Evolutionary conservation across 2,888 invertebrate genomes (phyloP).

Genomic region (Drosophila mettleri): DNA sequence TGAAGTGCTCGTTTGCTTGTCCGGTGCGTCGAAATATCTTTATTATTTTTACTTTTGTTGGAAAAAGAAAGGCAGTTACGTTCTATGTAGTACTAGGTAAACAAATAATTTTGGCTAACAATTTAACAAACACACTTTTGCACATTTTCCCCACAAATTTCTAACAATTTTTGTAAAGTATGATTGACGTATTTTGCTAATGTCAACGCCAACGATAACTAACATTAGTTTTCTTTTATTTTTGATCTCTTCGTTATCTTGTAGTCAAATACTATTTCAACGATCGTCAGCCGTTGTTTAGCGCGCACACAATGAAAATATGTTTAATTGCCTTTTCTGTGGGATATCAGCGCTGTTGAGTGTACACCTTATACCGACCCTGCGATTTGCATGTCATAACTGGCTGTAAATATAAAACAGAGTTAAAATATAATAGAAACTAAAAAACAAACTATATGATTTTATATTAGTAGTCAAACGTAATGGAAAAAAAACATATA

Average conservation of each 20-base stretch:
- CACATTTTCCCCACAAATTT: conserved; percentile 70
- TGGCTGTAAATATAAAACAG: conserved; percentile 47
- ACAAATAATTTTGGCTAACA: conserved; percentile 79
- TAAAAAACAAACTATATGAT: conserved; percentile 6
- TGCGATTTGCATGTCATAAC: conserved; percentile 33
- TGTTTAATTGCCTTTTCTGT: conserved; percentile 15
- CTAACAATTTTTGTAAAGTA: conserved; percentile 40
- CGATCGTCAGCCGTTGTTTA: conserved; percentile 44
- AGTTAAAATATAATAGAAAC: conserved; percentile 27
- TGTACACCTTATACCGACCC: conserved; percentile 47
- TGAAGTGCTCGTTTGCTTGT: conserved; percentile 40
- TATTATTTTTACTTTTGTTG: conserved; percentile 32
- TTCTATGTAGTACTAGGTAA: conserved; percentile 68
- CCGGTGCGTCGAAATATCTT: conserved; percentile 30
- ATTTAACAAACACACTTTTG: conserved; percentile 78
- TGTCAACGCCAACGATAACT: conserved; percentile 44
- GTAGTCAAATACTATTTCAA: conserved; percentile 49
- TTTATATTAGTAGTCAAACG: no score
- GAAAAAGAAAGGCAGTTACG: conserved; percentile 56
- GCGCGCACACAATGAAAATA: conserved; percentile 33
- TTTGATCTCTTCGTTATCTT: conserved; percentile 16
- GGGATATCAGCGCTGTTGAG: conserved; percentile 18
- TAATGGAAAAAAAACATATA: no score
- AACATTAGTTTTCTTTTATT: conserved; percentile 25
- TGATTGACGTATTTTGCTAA: conserved; percentile 49